Base-by-base conservation (phyloP, 2,797 vertebrate species). In the Xiphophorus birchmanni region DNA sequence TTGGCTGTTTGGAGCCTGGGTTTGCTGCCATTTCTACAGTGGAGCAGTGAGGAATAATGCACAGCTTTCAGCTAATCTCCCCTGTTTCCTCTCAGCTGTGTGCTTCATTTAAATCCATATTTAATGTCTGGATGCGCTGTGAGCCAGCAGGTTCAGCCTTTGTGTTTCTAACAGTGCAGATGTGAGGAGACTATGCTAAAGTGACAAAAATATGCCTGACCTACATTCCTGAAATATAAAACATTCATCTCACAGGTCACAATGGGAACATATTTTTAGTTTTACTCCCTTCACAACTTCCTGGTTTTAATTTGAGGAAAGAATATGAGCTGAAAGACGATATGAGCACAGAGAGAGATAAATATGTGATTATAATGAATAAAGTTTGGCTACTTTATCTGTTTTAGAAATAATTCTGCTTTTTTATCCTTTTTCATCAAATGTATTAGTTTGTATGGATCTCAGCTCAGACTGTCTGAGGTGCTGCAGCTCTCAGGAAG, bases 211-310 rank as follows among this genome's bases (percentile, higher is more conserved):
- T 76, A 84, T 29, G 84, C 76, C 78, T 90, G 91, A 90, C 93
- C 91, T 90, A 92, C 75, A 93, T 94, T 86, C 82, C 77, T 82
- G 81, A 93, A 91, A 91, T 88, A 83, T 50, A 48, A 48, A 35
- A 81, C 83, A 87, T 78, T 74, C 40, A 87, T 88, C 48, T 69
- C 15, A 73, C 67, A 89, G 87, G 87, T 93, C 85, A 85, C 75
- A 84, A 45, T 21, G 67, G 23, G 42, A 79, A 77, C 13, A 11
- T 60, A 47, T 37, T 73, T 63, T 67, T 69, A 58, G 67, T 69
- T 48, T 35, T 23, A 69, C 32, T 48, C 17, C 50, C 26, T 52
- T 17, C 52, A 5, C 56, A 73, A 18, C 32, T 42, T 58, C 76
- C 29, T 44, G 32, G 58, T 23, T 74, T 42, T 50, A 18, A 12